phyloP scores from a whole-genome alignment of 2,113 vertebrate genomes.

The Canis aureus region DNA sequence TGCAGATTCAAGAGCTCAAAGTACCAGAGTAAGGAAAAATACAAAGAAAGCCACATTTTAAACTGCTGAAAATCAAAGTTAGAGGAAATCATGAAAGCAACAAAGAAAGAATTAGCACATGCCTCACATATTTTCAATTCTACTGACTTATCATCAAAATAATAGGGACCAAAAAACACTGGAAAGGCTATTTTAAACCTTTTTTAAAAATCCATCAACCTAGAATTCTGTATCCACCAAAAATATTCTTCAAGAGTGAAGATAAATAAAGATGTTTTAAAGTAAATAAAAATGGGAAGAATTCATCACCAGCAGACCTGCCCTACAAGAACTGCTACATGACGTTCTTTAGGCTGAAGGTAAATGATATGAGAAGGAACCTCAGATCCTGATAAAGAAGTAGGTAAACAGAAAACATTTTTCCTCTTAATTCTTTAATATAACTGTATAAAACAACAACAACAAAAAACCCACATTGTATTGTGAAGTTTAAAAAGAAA shows the following conservation, averaged over 20 bases:
- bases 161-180: neutral
- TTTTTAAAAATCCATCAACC: neutral
- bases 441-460: neutral
- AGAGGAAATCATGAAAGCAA: neutral
- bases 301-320: neutral
- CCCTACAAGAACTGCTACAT: neutral
- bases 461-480: neutral
- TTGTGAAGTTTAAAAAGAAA: neutral
- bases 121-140: neutral
- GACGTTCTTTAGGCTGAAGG: neutral
- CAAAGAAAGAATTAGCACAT: neutral
- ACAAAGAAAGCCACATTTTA: neutral
- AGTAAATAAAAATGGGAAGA: neutral
- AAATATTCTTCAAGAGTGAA: neutral
- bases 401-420: neutral
- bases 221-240: neutral
- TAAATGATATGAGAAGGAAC: neutral
- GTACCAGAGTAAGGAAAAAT: neutral
- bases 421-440: neutral
- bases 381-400: neutral
- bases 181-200: neutral
- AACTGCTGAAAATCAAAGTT: neutral
- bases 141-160: neutral
- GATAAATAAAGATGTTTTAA: neutral
- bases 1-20: neutral